phyloP scores from a whole-genome alignment of 2,113 vertebrate genomes.

The Oreochromis tanganicae region DNA sequence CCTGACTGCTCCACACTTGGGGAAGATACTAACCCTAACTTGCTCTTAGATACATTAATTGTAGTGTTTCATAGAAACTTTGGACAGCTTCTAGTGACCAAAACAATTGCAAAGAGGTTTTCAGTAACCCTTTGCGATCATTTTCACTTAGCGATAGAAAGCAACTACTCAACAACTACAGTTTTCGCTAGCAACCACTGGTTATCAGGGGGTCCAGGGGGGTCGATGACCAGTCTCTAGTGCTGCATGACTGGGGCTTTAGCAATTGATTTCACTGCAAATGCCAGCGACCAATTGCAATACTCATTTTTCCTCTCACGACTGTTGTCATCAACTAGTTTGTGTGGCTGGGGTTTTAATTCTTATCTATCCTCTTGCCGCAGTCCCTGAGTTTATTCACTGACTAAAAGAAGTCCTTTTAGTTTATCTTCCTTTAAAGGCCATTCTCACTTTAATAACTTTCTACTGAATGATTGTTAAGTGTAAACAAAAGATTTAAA shows the following conservation, averaged over 20 bases:
- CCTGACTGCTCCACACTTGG: not conserved
- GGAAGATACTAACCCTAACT: not conserved
- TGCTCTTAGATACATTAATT: accelerated
- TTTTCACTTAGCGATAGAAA: not conserved
- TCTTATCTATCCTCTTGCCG: not conserved
- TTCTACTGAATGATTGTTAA: not conserved
- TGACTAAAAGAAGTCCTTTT: not conserved
- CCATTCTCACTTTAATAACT: not conserved
- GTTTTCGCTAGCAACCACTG: not conserved
- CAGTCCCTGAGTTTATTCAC: not conserved
- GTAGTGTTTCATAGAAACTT: not conserved
- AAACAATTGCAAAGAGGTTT: not conserved
- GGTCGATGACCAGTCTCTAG: not conserved
- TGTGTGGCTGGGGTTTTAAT: not conserved
- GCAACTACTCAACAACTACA: not conserved
- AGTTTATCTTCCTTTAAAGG: not conserved
- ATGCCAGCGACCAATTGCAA: not conserved
- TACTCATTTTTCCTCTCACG: not conserved
- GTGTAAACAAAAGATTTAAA: not conserved
- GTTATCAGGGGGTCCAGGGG: not conserved
- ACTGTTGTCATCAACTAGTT: not conserved
- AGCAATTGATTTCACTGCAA: not conserved
- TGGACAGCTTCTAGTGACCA: not conserved
- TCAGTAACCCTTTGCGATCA: not conserved
- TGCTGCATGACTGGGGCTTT: not conserved